Base-by-base conservation (phyloP, 2,888 invertebrate species). In the Baccha elongata region DNA sequence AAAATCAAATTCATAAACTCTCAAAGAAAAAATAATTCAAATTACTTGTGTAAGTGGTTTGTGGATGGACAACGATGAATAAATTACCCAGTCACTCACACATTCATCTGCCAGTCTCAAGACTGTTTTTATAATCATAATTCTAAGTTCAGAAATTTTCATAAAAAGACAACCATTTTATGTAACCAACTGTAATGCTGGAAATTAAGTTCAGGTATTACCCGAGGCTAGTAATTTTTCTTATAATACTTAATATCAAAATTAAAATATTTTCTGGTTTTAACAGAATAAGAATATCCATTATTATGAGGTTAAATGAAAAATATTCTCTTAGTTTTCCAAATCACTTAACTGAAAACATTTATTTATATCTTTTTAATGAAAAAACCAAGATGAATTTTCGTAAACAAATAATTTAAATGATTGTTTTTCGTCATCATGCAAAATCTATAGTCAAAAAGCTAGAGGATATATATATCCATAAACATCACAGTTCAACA, bases 231-330 rank as follows among this genome's bases (percentile, higher is more conserved):
- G 4, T 6, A 7, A 21, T 21, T 46, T 21, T 46, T 21, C 23
- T 2, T 46, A 4, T 46, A n/a, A n/a, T n/a, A n/a, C n/a, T n/a
- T n/a, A n/a, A n/a, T n/a, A n/a, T 23, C 23, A 0, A 26, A 23
- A 26, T 48, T 48, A 48, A 48, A 48, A 48, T 48, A 23, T 23
- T 23, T 48, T 48, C 23, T 48, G 48, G 23, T 26, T 48, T 26
- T 26, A 23, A 48, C 23, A 48, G 8, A 3, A 48, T 48, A 23
- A 23, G 7, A 3, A 23, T 7, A 23, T 26, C 7, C n/a, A 7
- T 8, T 1, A 2, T 48, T 23, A 1, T 23, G 8, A 48, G 7
- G n/a, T 46, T n/a, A 19, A 13, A 48, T 23, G 13, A 23, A 0
- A 48, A 48, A 48, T 1, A 44, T 19, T 11, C 17, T 19, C 44